Percentiles rank a stretch among this genome's conserved stretches.
Evolutionary conservation across 2,888 invertebrate genomes (phyloP).

Genomic region (Idaea straminata): DNA sequence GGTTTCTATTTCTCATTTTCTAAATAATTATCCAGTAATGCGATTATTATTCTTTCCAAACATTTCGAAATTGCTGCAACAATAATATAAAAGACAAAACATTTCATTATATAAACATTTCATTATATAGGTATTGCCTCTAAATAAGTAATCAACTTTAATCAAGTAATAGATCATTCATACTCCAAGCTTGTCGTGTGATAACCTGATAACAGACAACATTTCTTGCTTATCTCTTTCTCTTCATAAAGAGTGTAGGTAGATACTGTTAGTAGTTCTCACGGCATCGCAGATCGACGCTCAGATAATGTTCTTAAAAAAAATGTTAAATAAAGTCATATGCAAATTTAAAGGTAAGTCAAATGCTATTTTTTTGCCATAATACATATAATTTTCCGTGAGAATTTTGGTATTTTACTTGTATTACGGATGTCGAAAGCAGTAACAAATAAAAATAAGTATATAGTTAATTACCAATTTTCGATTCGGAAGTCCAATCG

Average conservation of each 20-base stretch:
- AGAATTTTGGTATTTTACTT: not conserved
- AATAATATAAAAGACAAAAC: not conserved
- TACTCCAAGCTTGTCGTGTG: slow-evolving; percentile 12
- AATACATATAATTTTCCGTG: not conserved
- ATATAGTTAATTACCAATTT: too few relatives aligned
- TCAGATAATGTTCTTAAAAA: slow-evolving; percentile 31
- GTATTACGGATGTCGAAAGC: too few relatives aligned
- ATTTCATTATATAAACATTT: not conserved
- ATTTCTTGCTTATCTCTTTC: slow-evolving; percentile 34
- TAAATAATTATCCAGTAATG: too few relatives aligned
- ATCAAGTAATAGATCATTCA: slow-evolving; percentile 2
- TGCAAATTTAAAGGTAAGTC: slow-evolving; percentile 23
- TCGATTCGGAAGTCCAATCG: not conserved
- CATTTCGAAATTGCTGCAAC: too few relatives aligned
- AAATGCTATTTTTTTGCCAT: not conserved
- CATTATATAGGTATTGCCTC: not conserved
- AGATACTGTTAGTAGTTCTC: slow-evolving; percentile 34
- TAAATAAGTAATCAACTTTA: not conserved
- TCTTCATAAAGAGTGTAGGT: slow-evolving; percentile 23
- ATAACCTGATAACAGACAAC: slow-evolving; percentile 35
- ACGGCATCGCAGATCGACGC: slow-evolving; percentile 40
- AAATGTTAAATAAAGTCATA: slow-evolving; percentile 19
- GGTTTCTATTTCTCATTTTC: too few relatives aligned
- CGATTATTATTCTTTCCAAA: too few relatives aligned
- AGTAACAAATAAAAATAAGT: too few relatives aligned